Evolutionary conservation across 2,888 invertebrate species (phyloP), one percentile per base, ranked within the genome.

Genomic region (Muscina levida): DNA sequence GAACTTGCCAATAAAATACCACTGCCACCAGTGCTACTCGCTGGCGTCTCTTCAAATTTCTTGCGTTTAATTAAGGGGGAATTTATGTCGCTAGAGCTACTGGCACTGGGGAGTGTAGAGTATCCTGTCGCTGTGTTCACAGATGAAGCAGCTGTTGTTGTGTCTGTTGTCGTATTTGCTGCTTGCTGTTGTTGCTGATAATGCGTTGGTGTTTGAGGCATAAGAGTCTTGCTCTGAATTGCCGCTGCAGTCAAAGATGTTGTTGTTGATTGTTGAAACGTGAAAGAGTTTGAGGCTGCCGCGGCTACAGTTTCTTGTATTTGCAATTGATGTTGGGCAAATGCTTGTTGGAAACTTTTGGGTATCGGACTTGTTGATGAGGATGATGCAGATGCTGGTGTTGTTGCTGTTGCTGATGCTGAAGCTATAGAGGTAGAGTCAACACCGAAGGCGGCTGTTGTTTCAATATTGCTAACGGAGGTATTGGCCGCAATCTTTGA

Each of bases 311-410:
- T 37, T 46, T 73, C 76, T n/a, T 31, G 6, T 46, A 42, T 56
- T 56, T 82, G 79, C 48, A 70, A 67, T 73, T 85, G 85, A 79
- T 85, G 85, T 67, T 85, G 86, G 57, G 85, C 84, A 78, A 85
- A 86, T 46, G 84, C 84, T 83, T 86, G 85, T 77, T 85, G 85
- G 76, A 85, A 85, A 83, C 84, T 85, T 80, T 82, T 82, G 71
- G 84, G 81, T 72, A 72, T 65, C 44, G 83, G 77, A 70, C 84
- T 77, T 19, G 67, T 42, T 75, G 82, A 13, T 70, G 80, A 15
- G 68, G 78, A 8, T 31, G 31, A 31, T 31, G 4, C 31, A 82
- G 83, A 68, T 79, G 81, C 75, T 83, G 75, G 68, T 66, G 77
- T 82, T 46, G 44, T 65, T 67, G 51, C 51, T 72, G 70, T 62